These are phyloP conservation scores for Acromyrmex echinatior DNA, from an alignment of 1,140 invertebrate species.

Conservation along the genomic window DNA sequence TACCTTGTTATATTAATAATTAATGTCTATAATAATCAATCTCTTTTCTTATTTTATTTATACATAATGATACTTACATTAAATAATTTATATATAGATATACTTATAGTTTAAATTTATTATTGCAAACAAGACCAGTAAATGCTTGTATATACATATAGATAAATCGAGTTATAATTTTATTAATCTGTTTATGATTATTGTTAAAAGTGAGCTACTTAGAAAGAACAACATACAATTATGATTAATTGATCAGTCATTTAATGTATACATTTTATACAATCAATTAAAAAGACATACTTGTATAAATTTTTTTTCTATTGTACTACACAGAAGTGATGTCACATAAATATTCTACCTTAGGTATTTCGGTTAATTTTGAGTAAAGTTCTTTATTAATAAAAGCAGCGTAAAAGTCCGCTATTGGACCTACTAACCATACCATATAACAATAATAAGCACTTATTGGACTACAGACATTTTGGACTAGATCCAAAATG, in stretches of 20 bases:
- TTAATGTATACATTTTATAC: not conserved
- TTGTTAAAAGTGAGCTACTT: not conserved
- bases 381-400: too few species aligned
- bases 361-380: too few species aligned
- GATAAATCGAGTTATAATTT: not conserved
- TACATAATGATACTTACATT: not conserved
- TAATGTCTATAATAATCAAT: slow-evolving; percentile 23
- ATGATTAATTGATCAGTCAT: not conserved
- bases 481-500: too few species aligned
- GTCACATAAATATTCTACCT: slow-evolving; percentile 9
- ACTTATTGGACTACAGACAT: too few species aligned
- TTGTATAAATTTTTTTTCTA: not conserved
- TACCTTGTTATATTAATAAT: slow-evolving; percentile 45
- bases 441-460: too few species aligned
- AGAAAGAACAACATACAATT: not conserved
- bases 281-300: not conserved
- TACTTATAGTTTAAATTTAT: not conserved
- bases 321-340: not conserved
- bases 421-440: too few species aligned
- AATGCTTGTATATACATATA: not conserved
- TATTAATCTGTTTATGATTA: not conserved
- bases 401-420: too few species aligned
- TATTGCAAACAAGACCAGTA: not conserved
- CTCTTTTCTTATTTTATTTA: not conserved
- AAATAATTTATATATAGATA: not conserved